Base-by-base conservation (phyloP, 2,797 vertebrate species). In the Danio choprae region DNA sequence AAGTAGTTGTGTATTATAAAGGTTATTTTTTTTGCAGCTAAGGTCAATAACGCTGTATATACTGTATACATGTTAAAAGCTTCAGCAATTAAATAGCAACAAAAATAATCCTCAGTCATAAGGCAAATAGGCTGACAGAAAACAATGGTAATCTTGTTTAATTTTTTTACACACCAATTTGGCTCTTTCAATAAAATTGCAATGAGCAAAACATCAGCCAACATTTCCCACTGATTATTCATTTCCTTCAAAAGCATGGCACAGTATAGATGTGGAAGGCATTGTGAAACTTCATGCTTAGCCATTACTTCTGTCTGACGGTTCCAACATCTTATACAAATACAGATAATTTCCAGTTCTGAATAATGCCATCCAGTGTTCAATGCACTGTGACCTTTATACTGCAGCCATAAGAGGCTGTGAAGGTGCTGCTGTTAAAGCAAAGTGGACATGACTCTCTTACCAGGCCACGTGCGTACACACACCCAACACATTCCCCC, bases 361-460 rank as follows among this genome's bases (percentile, higher is more conserved):
- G 1, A 60, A 74, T 15, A 41, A 63, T 51, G 46, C 3, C 36
- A 63, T 63, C 15, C 11, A 51, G 58, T 36, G 36, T 6, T 4
- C 4, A 63, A 74, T 12, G 50, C n/a, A 63, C 22, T 15, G 12
- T 53, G 59, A 43, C 36, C 12, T 64, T 53, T 75, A 64, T 41
- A 50, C 60, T 43, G 5, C 7, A 38, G 5, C 16, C 12, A 1
- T 60, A 16, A 65, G 12, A 43, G 38, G 1, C 44, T n/a, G 29
- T 40, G 11, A 51, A 51, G 60, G 59, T 51, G 59, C 60, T 8
- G 36, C 36, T 6, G 29, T 51, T 41, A 51, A 62, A 75, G n/a
- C 12, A 16, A 63, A 20, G 8, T 4, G 6, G 6, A 59, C 41
- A 50, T 15, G 29, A 63, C 29, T 51, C 36, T 53, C 5, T 0